Evolutionary conservation across 2,113 vertebrate genomes (phyloP).

Genomic region (Ovis canadensis): DNA sequence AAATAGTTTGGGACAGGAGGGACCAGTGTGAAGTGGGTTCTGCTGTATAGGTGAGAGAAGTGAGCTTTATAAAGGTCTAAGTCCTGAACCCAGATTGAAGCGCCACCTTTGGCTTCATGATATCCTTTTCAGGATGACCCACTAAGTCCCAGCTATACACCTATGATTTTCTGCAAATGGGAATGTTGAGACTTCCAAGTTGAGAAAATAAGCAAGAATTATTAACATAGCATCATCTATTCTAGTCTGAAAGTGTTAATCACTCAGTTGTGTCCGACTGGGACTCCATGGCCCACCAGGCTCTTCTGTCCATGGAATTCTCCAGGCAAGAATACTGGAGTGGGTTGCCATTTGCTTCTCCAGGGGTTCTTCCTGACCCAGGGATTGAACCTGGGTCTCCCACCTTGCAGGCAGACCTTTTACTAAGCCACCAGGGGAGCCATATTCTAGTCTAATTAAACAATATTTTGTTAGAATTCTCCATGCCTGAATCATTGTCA

Average conservation of each 20-base stretch:
- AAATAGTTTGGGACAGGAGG: background rate
- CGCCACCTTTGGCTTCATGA: background rate
- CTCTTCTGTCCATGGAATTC: background rate
- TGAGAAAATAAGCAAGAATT: background rate
- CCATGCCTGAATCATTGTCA: background rate
- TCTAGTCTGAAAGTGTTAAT: background rate
- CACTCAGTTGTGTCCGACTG: accelerated
- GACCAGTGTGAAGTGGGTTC: background rate
- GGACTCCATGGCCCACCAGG: background rate
- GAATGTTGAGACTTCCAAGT: background rate
- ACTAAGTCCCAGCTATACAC: background rate
- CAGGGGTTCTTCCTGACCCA: accelerated
- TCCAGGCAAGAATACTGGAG: background rate
- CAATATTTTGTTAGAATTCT: background rate
- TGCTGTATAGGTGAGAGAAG: background rate
- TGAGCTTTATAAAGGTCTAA: background rate
- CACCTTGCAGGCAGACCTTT: background rate
- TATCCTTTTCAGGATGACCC: background rate
- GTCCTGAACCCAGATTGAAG: background rate
- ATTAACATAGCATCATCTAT: background rate
- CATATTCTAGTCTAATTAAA: background rate
- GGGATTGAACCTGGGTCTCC: background rate
- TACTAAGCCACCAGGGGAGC: background rate
- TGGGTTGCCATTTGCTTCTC: background rate
- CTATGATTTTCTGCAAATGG: background rate